phyloP scores from a whole-genome alignment of 2,797 vertebrate species.

The Anniella stebbinsi region DNA sequence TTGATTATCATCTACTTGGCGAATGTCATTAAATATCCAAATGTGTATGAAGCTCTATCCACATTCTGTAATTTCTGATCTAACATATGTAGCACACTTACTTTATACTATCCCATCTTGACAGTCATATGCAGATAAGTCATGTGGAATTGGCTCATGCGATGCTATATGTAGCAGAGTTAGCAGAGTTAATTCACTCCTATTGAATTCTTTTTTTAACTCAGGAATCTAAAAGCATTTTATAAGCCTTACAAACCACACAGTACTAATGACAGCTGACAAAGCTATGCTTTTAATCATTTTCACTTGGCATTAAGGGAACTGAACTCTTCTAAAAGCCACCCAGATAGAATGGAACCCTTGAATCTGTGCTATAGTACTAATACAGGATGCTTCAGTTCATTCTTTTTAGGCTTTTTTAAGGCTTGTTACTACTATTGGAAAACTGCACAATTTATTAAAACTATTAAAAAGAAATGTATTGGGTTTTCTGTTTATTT shows the following conservation, averaged over 20 bases:
- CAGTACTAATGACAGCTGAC: constrained; percentile 6
- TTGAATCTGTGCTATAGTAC: constrained; percentile 40
- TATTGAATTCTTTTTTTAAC: constrained; percentile 31
- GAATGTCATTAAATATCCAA: not conserved
- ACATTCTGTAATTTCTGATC: not conserved
- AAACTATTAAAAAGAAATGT: not conserved
- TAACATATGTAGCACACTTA: not conserved
- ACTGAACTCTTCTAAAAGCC: constrained; percentile 31
- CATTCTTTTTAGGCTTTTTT: constrained; percentile 48
- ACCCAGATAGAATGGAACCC: not conserved
- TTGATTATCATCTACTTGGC: not conserved
- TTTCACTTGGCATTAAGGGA: constrained; percentile 53
- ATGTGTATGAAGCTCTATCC: not conserved
- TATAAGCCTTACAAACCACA: constrained; percentile 17
- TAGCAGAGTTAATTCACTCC: constrained; percentile 8
- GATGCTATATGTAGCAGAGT: not conserved
- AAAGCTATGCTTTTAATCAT: constrained; percentile 22
- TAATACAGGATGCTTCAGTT: constrained; percentile 42
- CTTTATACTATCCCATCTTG: constrained; percentile 1
- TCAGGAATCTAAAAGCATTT: constrained; percentile 61
- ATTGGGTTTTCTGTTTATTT: too few species aligned
- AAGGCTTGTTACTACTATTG: not conserved
- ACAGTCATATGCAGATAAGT: not conserved
- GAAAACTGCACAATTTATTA: not conserved
- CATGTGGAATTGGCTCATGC: not conserved